Evolutionary conservation across 2,797 vertebrate species (phyloP).

Genomic region (Ceyx erithaca): DNA sequence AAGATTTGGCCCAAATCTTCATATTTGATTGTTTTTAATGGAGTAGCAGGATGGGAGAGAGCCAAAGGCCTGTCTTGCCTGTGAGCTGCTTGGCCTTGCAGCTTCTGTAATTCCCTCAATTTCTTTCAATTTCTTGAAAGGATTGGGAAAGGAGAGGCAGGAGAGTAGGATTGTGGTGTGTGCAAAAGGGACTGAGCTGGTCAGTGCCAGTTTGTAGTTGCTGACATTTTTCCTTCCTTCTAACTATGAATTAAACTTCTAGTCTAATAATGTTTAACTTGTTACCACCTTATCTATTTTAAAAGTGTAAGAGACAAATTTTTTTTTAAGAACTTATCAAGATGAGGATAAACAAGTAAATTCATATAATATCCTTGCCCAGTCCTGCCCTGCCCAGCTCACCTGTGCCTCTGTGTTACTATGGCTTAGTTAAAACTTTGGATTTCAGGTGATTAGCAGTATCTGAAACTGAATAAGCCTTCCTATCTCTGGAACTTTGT

Average conservation of each 20-base stretch:
- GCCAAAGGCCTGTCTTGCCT: neutral
- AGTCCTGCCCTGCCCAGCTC: neutral
- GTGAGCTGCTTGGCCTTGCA: neutral
- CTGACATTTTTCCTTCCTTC: neutral
- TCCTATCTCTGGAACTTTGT: neutral
- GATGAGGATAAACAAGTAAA: neutral
- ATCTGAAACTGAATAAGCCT: neutral
- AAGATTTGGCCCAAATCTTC: neutral
- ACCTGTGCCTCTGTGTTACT: neutral
- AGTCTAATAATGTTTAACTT: neutral
- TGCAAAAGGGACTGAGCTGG: neutral
- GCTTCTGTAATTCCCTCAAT: neutral
- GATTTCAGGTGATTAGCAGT: neutral
- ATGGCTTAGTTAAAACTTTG: neutral
- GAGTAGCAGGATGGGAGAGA: neutral
- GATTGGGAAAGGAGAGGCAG: neutral
- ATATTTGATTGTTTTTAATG: neutral
- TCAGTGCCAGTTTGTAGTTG: neutral
- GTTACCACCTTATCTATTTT: neutral
- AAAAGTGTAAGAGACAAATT: neutral
- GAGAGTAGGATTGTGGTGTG: neutral
- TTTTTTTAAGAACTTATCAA: neutral
- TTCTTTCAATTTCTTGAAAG: neutral
- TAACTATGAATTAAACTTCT: neutral
- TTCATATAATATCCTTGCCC: neutral